A percentile compares a stretch with the other conserved stretches of the same genome.
phyloP scores from a whole-genome alignment of 1,140 invertebrate genomes.

The Bacillus rossius region DNA sequence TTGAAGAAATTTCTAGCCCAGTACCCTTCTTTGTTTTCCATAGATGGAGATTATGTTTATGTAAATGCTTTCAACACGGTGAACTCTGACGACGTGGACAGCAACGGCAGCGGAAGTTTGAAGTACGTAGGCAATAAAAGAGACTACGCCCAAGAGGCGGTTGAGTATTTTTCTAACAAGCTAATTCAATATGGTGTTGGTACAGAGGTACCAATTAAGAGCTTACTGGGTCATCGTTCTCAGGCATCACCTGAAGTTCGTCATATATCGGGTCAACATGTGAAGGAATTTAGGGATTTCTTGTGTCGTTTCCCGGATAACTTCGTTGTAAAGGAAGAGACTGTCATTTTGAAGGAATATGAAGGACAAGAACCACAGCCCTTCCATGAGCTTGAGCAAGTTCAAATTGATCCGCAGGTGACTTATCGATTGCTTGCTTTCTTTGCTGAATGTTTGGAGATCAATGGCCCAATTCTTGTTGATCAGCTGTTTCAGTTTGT shows the following conservation, averaged over 20 bases:
- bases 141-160: constrained; percentile 88
- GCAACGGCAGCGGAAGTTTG: background rate
- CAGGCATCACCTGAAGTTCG: constrained; percentile 93
- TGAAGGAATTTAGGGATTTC: constrained; percentile 92
- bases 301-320: constrained; percentile 76
- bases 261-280: constrained; percentile 89
- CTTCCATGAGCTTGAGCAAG: constrained; percentile 59
- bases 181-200: constrained; percentile 83
- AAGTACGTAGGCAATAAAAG: constrained; percentile 51
- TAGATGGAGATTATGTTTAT: constrained; percentile 88
- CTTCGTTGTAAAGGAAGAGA: constrained; percentile 86
- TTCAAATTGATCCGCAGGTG: constrained; percentile 69
- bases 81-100: constrained; percentile 31
- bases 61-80: constrained; percentile 68
- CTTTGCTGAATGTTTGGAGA: constrained; percentile 68
- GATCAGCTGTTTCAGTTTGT: constrained; percentile 81
- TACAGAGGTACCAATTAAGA: constrained; percentile 89
- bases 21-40: constrained; percentile 86
- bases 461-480: constrained; percentile 72
- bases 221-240: constrained; percentile 85
- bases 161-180: constrained; percentile 91
- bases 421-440: constrained; percentile 72
- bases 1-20: constrained; percentile 86
- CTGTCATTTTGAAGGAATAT: constrained; percentile 63
- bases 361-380: constrained; percentile 53